Base-by-base conservation (phyloP, 64 coral and sea anemone species). In the Acropora tenuis region DNA sequence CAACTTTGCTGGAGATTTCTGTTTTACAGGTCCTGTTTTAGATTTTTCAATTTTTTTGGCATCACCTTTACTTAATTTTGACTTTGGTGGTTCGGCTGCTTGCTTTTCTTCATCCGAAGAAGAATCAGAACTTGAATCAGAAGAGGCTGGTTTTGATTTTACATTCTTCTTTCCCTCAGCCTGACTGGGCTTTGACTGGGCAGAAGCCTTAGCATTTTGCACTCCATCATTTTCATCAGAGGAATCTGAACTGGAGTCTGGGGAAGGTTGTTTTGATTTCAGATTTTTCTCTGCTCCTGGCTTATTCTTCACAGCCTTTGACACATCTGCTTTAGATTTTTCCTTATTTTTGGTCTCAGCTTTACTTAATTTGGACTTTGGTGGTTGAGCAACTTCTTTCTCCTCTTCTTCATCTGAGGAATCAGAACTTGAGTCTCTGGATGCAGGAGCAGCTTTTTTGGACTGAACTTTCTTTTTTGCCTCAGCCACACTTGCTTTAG, bases 111-210 rank as follows among this genome's bases (percentile, higher is more conserved):
- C 49, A 0, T 71, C 77, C 20, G 77, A 85, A 20, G 91, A 93
- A 9, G 66, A 79, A 72, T 93, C 90, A 52, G 90, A 92, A 43
- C 74, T 92, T 3, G 90, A 92, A 59, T 82, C 90, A 47, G 92
- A 50, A 41, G 86, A 67, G 20, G 47, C 75, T 18, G 42, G 41
- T 73, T 71, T 71, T 1, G 66, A 3, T 48, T 78, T 77, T 1
- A 47, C 16, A 8, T 41, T 58, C 18, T 41, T 63, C 43, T 19
- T 49, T 49, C 30, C 49, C 7, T 2, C 9, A 40, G 59, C 47
- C 3, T 2, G 17, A 41, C 44, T 69, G 47, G 73, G 17, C 8
- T 79, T 71, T 4, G 68, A 4, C 68, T 71, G 19, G 3, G 18
- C 43, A 16, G 84, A 30, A 30, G 30, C 41, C 18, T 80, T 89